phyloP scores from a whole-genome alignment of 1,140 invertebrate genomes.

The Drosophila setifemur region DNA sequence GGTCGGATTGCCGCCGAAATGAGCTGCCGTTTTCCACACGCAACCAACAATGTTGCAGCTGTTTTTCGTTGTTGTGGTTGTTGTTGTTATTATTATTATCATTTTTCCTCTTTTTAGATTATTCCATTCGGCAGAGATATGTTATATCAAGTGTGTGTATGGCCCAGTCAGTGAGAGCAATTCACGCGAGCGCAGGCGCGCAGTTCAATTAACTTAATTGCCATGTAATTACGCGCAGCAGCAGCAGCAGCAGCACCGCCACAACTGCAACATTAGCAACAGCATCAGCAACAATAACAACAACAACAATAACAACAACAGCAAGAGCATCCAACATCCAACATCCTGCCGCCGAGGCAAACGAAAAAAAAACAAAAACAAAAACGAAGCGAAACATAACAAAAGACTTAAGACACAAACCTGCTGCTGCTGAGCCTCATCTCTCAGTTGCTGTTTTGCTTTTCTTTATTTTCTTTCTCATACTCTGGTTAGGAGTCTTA shows the following conservation, averaged over 20 bases:
- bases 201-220: conserved; percentile 82
- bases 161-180: conserved; percentile 17
- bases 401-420: conserved; percentile 78
- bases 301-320: conserved; percentile 30
- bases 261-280: conserved; percentile 5
- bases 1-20: conserved; percentile 26
- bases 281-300: conserved; percentile 19
- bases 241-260: conserved; percentile 22
- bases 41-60: conserved; percentile 20
- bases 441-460: background rate
- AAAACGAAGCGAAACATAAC: conserved; percentile 33
- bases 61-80: background rate
- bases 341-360: conserved; percentile 51
- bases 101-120: background rate
- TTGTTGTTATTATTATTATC: background rate
- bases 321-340: conserved; percentile 36
- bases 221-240: conserved; percentile 77
- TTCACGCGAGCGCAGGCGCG: conserved; percentile 74
- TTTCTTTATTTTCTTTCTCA: background rate
- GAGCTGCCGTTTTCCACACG: conserved; percentile 32
- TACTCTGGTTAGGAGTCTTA: background rate
- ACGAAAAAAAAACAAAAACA: background rate
- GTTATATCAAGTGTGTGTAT: background rate
- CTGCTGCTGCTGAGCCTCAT: conserved; percentile 41
- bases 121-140: background rate